A percentile compares a stretch with the other conserved stretches of the same genome.
Evolutionary conservation across 2,113 vertebrate genomes (phyloP).

Genomic region (Gallinago jamesoni): DNA sequence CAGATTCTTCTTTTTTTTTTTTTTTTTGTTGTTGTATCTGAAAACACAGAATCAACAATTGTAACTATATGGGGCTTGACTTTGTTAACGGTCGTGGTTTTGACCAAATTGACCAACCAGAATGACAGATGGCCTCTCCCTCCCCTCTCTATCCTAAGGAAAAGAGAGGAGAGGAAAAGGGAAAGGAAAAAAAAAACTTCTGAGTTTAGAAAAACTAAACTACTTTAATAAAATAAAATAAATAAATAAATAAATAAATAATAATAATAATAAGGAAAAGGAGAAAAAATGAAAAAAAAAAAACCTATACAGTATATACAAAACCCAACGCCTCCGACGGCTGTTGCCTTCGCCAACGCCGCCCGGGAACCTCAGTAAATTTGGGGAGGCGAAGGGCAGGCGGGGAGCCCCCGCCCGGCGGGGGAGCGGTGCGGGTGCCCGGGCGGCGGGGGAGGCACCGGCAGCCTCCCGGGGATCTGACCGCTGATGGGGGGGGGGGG

Average conservation of each 20-base stretch:
- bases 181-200: no score
- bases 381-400: not conserved
- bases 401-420: not conserved
- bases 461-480: not conserved
- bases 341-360: not conserved
- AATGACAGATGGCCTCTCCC: no score
- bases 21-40: not conserved
- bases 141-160: no score
- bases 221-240: no score
- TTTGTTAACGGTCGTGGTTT: not conserved
- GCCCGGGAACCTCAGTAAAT: not conserved
- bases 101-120: no score
- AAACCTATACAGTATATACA: no score
- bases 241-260: no score
- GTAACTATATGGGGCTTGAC: not conserved
- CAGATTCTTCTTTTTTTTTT: not conserved
- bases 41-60: not conserved
- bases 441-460: not conserved
- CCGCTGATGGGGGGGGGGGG: not conserved
- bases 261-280: no score
- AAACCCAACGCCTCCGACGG: no score
- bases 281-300: no score
- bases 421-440: not conserved
- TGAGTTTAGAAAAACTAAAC: no score
- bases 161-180: no score